Conservation (phyloP, 2,797 vertebrate genomes). For the Sebastolobus altivelis region DNA sequence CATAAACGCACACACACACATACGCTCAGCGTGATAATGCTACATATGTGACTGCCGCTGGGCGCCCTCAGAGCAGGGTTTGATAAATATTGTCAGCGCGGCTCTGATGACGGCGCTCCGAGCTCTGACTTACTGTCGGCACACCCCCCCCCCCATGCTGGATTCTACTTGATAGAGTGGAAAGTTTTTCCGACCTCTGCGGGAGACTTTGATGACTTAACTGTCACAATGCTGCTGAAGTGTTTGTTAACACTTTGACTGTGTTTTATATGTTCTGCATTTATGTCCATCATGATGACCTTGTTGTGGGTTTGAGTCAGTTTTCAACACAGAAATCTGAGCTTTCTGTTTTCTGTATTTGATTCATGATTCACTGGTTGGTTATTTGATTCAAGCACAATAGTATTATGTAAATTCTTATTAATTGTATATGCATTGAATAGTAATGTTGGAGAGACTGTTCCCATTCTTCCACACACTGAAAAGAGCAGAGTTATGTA, state of each 20-base stretch:
- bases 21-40: conserved; percentile 14
- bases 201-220: conserved; percentile 24
- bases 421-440: neutral
- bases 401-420: neutral
- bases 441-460: neutral
- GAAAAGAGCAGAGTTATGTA: neutral
- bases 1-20: conserved; percentile 31
- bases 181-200: conserved; percentile 32
- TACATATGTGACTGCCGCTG: conserved; percentile 50
- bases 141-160: conserved; percentile 7
- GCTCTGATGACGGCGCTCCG: conserved; percentile 37
- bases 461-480: neutral
- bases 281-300: neutral
- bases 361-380: neutral
- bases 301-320: neutral
- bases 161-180: conserved; percentile 5
- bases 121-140: conserved; percentile 41
- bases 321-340: rapidly evolving
- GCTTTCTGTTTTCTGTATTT: too few relatives aligned
- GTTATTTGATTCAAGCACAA: neutral
- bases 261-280: neutral
- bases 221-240: neutral
- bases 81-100: conserved; percentile 55
- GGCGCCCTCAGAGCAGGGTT: conserved; percentile 41
- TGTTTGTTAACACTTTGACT: neutral